phyloP scores from a whole-genome alignment of 35 echinoderm and acorn worm genomes.

The Strongylocentrotus purpuratus region DNA sequence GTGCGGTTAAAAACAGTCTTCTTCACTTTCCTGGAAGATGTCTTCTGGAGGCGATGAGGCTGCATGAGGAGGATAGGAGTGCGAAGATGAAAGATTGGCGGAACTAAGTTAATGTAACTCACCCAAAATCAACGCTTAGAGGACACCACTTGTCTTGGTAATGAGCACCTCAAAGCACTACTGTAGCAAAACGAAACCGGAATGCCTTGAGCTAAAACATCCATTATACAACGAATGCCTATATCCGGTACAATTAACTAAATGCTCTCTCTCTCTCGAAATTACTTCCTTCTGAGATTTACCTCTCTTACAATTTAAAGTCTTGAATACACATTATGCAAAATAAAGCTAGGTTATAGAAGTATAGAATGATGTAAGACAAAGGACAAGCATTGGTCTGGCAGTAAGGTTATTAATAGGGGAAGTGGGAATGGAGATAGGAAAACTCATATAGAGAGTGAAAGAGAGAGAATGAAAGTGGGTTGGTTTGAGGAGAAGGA shows the following conservation, averaged over 20 bases:
- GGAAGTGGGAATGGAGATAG: too few relatives aligned
- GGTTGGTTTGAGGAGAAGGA: too few relatives aligned
- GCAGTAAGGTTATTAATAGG: too few relatives aligned
- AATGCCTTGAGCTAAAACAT: not conserved
- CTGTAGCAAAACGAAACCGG: not conserved
- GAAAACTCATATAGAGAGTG: too few relatives aligned
- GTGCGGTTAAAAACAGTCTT: not conserved
- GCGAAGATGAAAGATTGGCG: not conserved
- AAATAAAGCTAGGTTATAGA: too few relatives aligned
- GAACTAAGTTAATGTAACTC: not conserved
- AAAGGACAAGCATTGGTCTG: too few relatives aligned
- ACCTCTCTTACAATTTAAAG: too few relatives aligned
- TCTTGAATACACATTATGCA: too few relatives aligned
- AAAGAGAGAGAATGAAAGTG: too few relatives aligned
- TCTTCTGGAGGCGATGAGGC: not conserved
- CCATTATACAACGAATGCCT: not conserved
- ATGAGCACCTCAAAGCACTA: not conserved
- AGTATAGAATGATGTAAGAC: too few relatives aligned
- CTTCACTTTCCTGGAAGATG: not conserved
- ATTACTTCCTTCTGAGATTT: too few relatives aligned
- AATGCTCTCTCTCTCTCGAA: not conserved
- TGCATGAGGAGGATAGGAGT: not conserved
- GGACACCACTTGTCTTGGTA: not conserved
- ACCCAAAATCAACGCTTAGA: not conserved
- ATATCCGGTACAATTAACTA: not conserved